Evolutionary conservation across 2,888 invertebrate species (phyloP).

Genomic region (Pristionchus arcanus): DNA sequence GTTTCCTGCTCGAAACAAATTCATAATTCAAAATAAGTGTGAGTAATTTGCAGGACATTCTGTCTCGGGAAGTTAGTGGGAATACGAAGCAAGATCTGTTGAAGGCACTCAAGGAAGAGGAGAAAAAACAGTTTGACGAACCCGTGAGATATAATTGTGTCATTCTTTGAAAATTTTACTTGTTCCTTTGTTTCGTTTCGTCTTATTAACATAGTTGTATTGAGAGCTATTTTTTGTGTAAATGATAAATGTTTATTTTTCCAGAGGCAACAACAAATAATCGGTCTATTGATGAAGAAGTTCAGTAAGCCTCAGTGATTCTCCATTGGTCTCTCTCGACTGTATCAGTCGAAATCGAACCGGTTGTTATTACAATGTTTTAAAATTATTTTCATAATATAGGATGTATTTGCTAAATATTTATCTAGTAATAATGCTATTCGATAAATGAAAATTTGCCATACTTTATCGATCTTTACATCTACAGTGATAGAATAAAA

Average conservation of each 20-base stretch:
- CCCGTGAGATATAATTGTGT: slow-evolving; percentile 31
- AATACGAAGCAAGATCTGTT: background rate
- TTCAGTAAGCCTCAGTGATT: slow-evolving; percentile 44
- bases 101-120: slow-evolving; percentile 53
- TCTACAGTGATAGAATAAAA: slow-evolving; percentile 25
- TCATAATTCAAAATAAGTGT: background rate
- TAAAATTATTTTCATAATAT: background rate
- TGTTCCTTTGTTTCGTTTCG: background rate
- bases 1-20: background rate
- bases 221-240: background rate
- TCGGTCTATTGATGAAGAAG: slow-evolving; percentile 41
- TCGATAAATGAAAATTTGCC: slow-evolving; percentile 16
- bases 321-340: slow-evolving; percentile 11
- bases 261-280: slow-evolving; percentile 42
- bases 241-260: background rate
- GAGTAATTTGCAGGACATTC: slow-evolving; percentile 47
- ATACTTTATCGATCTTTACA: slow-evolving; percentile 30
- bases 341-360: slow-evolving; percentile 40
- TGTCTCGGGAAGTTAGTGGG: slow-evolving; percentile 51
- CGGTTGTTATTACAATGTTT: background rate
- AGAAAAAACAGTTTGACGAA: slow-evolving; percentile 52
- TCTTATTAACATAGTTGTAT: background rate
- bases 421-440: background rate
- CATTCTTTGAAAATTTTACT: background rate
- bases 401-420: slow-evolving; percentile 23